Percentiles rank a stretch among this genome's conserved stretches.
These are phyloP conservation scores for Therioaphis trifolii DNA, from an alignment of 2,888 invertebrate species.

Conservation along the genomic window DNA sequence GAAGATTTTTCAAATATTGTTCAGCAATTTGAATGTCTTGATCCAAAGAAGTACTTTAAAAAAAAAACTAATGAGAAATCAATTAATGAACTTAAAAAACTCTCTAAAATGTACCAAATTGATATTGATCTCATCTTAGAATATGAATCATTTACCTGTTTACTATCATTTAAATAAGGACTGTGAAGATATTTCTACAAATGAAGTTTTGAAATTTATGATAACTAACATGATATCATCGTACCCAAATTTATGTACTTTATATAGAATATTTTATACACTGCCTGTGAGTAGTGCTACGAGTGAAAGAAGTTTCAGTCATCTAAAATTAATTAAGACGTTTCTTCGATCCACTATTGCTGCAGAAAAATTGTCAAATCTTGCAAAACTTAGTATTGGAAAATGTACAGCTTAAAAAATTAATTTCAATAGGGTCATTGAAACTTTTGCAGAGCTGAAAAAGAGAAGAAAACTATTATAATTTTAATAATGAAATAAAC, in stretches of 20 bases:
- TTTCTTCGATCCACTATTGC: not conserved
- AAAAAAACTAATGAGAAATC: no score
- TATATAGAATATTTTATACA: not conserved
- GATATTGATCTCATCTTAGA: no score
- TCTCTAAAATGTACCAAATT: not conserved
- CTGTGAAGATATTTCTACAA: no score
- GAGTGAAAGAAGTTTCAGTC: conserved; percentile 10
- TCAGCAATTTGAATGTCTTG: not conserved
- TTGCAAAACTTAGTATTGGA: not conserved
- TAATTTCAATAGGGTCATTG: not conserved
- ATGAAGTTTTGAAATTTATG: no score
- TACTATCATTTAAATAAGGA: no score
- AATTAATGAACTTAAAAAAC: no score
- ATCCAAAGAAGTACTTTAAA: not conserved
- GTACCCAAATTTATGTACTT: no score
- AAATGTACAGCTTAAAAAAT: not conserved
- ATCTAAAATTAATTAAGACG: not conserved
- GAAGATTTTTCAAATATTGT: conserved; percentile 18
- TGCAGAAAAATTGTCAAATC: not conserved
- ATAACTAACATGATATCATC: no score
- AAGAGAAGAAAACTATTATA: not conserved
- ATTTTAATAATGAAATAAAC: no score
- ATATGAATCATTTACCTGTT: no score
- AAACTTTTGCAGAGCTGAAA: not conserved
- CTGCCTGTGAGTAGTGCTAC: not conserved